Percentiles rank a stretch among this genome's conserved stretches.
Conservation (phyloP, 2,113 vertebrate genomes). For the Cricetomys ansorgei region DNA sequence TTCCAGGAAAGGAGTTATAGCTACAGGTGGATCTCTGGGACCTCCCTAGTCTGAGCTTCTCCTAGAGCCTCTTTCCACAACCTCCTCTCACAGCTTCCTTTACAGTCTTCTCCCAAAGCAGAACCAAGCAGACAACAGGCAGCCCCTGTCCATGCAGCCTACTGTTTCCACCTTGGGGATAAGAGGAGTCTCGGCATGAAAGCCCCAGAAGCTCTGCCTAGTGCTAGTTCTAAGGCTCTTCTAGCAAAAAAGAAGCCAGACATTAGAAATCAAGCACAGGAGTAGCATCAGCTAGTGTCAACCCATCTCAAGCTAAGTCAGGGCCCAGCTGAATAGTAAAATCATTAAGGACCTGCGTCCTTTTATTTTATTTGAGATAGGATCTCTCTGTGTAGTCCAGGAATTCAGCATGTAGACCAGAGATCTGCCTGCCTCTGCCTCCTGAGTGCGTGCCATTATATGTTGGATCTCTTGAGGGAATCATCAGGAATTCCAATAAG, state of each 20-base stretch:
- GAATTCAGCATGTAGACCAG: background rate
- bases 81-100: background rate
- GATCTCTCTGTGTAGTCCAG: background rate
- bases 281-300: background rate
- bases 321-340: accelerated
- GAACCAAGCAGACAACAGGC: background rate
- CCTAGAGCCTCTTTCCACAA: too few species aligned
- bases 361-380: background rate
- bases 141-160: background rate
- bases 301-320: accelerated
- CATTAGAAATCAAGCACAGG: background rate
- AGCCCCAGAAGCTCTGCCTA: background rate
- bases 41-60: background rate
- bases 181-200: accelerated
- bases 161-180: accelerated
- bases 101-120: background rate
- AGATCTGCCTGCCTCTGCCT: background rate
- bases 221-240: background rate
- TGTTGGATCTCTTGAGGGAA: background rate
- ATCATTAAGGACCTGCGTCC: too few species aligned
- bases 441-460: background rate
- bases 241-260: background rate
- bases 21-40: background rate
- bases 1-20: background rate
- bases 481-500: background rate